Percentiles rank a stretch among this genome's conserved stretches.
Evolutionary conservation across 2,888 invertebrate species (phyloP).

Genomic region (Synanthedon myopaeformis): DNA sequence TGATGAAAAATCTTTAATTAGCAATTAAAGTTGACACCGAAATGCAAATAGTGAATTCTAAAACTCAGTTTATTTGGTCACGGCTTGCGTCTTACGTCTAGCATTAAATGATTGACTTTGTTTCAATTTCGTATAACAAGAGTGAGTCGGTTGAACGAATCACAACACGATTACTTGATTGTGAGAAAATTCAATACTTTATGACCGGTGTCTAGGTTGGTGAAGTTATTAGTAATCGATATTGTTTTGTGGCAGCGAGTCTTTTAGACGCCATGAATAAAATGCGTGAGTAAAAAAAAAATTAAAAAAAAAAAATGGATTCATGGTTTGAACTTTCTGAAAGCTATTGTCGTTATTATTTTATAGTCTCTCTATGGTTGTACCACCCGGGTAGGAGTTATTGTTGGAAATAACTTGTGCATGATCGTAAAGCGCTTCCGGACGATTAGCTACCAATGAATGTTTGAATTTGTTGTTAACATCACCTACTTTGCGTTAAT

Average conservation of each 20-base stretch:
- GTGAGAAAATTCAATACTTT: constrained; percentile 62
- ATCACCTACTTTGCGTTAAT: constrained; percentile 67
- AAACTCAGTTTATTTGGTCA: constrained; percentile 67
- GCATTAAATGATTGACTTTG: constrained; percentile 68
- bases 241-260: constrained; percentile 46
- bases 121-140: constrained; percentile 68
- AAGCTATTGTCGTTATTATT: constrained; percentile 18
- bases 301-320: constrained; percentile 11
- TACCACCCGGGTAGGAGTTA: constrained; percentile 54
- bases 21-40: constrained; percentile 70
- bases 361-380: constrained; percentile 12
- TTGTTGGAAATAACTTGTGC: constrained; percentile 51
- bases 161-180: constrained; percentile 64
- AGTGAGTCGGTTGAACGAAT: constrained; percentile 64
- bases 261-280: constrained; percentile 54
- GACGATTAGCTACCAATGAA: constrained; percentile 61
- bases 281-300: constrained; percentile 49
- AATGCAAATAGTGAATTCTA: constrained; percentile 59
- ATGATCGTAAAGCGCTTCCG: constrained; percentile 58
- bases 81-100: constrained; percentile 62
- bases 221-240: constrained; percentile 47
- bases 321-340: constrained; percentile 7
- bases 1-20: constrained; percentile 61
- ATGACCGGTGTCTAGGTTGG: constrained; percentile 37
- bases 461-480: constrained; percentile 68